Evolutionary conservation across 1,140 invertebrate species (phyloP).

Genomic region (Nymphalis io): DNA sequence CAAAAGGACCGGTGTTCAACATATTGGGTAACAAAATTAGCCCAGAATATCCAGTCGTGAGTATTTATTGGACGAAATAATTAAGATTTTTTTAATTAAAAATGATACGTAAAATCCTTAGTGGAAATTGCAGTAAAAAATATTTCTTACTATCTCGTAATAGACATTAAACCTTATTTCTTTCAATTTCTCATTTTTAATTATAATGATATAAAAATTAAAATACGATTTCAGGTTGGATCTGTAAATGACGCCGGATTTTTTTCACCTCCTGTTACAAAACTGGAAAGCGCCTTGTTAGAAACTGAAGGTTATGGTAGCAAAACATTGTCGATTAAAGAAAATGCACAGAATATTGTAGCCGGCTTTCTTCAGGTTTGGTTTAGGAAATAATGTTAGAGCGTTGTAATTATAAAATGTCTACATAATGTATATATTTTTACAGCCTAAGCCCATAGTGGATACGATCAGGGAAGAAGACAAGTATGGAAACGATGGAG

Average conservation of each 20-base stretch:
- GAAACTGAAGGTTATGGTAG: conserved; percentile 67
- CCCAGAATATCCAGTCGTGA: conserved; percentile 1
- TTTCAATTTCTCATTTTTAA: no score
- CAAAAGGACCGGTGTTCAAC: background rate
- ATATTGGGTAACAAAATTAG: background rate
- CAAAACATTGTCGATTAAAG: conserved; percentile 67
- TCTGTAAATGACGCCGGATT: conserved; percentile 44
- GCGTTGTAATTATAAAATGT: background rate
- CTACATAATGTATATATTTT: conserved; percentile 22
- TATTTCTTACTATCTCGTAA: no score
- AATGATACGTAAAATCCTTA: no score
- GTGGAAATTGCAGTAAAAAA: no score
- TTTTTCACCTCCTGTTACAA: conserved; percentile 52
- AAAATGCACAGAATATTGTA: conserved; percentile 71
- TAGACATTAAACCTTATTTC: no score
- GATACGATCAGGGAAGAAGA: conserved; percentile 85
- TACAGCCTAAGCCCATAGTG: conserved; percentile 84
- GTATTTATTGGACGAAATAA: background rate
- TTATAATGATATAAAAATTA: no score
- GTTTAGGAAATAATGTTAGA: background rate
- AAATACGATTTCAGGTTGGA: conserved; percentile 34
- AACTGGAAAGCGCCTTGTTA: conserved; percentile 53
- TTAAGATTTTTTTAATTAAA: background rate
- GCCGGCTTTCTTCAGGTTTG: conserved; percentile 74
- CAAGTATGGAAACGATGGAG: conserved; percentile 86